Percentiles rank a stretch among this genome's conserved stretches.
phyloP scores from a whole-genome alignment of 2,888 invertebrate genomes.

The Zaprionus bogoriensis region DNA sequence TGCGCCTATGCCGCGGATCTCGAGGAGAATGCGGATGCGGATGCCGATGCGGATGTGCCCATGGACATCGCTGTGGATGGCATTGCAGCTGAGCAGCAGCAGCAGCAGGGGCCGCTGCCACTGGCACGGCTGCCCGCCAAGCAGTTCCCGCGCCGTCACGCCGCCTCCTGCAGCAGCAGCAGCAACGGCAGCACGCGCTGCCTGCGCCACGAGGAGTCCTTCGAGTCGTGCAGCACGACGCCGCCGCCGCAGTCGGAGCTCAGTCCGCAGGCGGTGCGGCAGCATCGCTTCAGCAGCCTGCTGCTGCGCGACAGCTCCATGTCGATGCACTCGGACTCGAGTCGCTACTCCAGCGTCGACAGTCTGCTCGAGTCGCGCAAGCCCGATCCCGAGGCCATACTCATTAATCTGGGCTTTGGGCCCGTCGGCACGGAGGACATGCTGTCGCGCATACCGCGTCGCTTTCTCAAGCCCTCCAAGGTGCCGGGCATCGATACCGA shows the following conservation, averaged over 20 bases:
- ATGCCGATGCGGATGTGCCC: constrained; percentile 46
- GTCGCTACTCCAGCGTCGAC: constrained; percentile 90
- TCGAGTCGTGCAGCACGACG: constrained; percentile 61
- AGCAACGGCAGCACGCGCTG: constrained; percentile 20
- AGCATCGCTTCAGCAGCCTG: constrained; percentile 62
- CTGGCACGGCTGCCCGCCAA: constrained; percentile 29
- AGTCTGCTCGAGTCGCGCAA: constrained; percentile 92
- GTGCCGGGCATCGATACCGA: constrained; percentile 90
- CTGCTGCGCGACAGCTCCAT: constrained; percentile 81
- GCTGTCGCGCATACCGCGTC: constrained; percentile 90
- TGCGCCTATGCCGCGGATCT: constrained; percentile 69
- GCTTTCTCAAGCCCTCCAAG: constrained; percentile 91
- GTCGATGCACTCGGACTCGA: constrained; percentile 83
- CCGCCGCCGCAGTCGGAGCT: too few species aligned
- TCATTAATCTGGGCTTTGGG: constrained; percentile 91
- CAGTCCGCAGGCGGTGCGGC: constrained; percentile 62
- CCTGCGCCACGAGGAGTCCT: constrained; percentile 58
- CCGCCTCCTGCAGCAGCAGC: constrained; percentile 21
- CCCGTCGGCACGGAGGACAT: constrained; percentile 88
- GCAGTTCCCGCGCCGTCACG: constrained; percentile 37
- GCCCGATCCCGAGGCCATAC: constrained; percentile 94
- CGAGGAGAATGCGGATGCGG: constrained; percentile 68
- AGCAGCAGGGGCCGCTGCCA: background rate
- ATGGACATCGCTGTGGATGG: constrained; percentile 20
- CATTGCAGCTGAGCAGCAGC: too few species aligned